These are phyloP conservation scores for Drosophila novamexicana DNA, from an alignment of 1,140 invertebrate genomes.

Conservation along the genomic window DNA sequence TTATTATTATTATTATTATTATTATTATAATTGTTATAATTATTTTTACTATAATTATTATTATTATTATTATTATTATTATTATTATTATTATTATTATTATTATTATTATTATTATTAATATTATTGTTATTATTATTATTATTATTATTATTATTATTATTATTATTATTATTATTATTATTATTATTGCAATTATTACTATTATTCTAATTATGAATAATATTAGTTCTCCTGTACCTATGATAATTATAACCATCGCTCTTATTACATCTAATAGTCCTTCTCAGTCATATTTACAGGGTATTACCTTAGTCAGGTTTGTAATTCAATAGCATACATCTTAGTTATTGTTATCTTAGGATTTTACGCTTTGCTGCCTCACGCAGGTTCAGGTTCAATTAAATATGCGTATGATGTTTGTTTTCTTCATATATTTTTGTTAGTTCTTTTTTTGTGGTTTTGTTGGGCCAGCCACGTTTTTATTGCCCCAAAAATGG, in stretches of 20 bases:
- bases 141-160: too few relatives aligned
- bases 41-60: too few relatives aligned
- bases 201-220: not conserved
- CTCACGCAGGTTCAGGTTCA: conserved; percentile 46
- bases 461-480: conserved; percentile 44
- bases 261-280: too few relatives aligned
- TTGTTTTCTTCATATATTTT: conserved; percentile 45
- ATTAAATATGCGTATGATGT: conserved; percentile 78
- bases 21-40: too few relatives aligned
- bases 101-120: too few relatives aligned
- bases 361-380: conserved; percentile 36
- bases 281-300: not conserved
- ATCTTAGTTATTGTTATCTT: conserved; percentile 28
- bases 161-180: not conserved
- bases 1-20: too few relatives aligned
- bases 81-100: too few relatives aligned
- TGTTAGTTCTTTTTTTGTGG: not conserved
- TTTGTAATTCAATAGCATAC: not conserved
- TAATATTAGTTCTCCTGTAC: not conserved
- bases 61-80: too few relatives aligned
- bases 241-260: too few relatives aligned
- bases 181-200: not conserved
- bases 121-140: too few relatives aligned
- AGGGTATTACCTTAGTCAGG: conserved; percentile 8
- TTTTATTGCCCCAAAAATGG: conserved; percentile 60